These are phyloP conservation scores for Microtus oregoni DNA, from an alignment of 2,113 vertebrate species.

Conservation along the genomic window DNA sequence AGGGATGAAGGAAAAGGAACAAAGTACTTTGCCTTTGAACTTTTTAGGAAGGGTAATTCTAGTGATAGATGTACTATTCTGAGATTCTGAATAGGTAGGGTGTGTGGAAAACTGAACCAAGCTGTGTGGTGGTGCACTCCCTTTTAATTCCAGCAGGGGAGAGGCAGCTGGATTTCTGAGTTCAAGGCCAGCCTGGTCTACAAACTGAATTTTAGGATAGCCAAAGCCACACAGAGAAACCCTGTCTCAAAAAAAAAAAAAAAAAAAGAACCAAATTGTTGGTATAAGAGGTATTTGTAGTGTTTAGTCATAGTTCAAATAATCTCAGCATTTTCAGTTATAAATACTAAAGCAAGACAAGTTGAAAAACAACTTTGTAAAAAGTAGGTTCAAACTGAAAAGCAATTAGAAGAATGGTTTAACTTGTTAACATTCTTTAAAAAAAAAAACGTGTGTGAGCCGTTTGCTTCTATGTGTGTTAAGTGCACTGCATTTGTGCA, in stretches of 20 bases:
- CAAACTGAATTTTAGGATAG: neutral
- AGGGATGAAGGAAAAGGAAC: neutral
- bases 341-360: neutral
- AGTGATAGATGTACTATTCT: neutral
- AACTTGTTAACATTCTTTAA: neutral
- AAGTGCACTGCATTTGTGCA: neutral
- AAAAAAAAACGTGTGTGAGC: neutral
- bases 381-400: neutral
- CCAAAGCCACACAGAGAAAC: neutral
- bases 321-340: slow-evolving; percentile 1
- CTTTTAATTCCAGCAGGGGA: neutral
- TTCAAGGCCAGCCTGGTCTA: neutral
- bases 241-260: neutral
- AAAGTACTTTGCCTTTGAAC: neutral
- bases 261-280: neutral
- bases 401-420: neutral
- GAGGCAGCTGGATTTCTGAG: neutral
- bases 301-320: neutral
- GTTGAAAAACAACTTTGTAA: neutral
- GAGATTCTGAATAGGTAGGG: neutral
- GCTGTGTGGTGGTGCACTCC: neutral
- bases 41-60: neutral
- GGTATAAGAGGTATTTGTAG: neutral
- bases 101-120: neutral
- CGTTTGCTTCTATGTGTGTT: neutral